Percentiles rank a stretch among this genome's conserved stretches.
Evolutionary conservation across 2,797 vertebrate species (phyloP).

Genomic region (Rhincodon typus): DNA sequence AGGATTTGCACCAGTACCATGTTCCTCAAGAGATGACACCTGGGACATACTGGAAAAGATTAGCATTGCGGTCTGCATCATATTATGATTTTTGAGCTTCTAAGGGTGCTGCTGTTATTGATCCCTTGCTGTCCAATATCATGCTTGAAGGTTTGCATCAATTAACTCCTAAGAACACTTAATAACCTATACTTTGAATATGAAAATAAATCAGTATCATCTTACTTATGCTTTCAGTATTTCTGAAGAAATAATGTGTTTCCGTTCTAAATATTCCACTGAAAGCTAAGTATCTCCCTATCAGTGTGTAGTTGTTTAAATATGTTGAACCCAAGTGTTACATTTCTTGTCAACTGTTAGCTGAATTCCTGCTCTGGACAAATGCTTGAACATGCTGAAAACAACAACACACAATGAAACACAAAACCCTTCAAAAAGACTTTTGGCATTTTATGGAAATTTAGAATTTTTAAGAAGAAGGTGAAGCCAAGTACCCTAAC

Average conservation of each 20-base stretch:
- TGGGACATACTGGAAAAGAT: background rate
- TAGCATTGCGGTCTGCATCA: too few relatives aligned
- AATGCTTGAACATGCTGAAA: background rate
- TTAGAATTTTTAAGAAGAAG: background rate
- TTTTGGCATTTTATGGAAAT: constrained; percentile 1
- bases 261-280: background rate
- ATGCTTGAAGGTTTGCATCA: background rate
- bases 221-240: background rate
- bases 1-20: background rate
- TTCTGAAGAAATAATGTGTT: background rate
- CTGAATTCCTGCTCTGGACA: background rate
- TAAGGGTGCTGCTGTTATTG: background rate
- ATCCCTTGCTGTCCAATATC: background rate
- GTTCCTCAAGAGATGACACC: too few relatives aligned
- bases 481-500: background rate
- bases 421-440: background rate
- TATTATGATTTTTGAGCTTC: too few relatives aligned
- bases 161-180: background rate
- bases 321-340: background rate
- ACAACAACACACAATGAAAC: background rate
- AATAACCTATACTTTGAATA: background rate
- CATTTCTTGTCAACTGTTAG: background rate
- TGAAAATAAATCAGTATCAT: background rate
- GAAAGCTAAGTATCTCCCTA: background rate
- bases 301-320: background rate